Conservation (phyloP, 2,888 invertebrate species). For the Sminthurinus aureus region DNA sequence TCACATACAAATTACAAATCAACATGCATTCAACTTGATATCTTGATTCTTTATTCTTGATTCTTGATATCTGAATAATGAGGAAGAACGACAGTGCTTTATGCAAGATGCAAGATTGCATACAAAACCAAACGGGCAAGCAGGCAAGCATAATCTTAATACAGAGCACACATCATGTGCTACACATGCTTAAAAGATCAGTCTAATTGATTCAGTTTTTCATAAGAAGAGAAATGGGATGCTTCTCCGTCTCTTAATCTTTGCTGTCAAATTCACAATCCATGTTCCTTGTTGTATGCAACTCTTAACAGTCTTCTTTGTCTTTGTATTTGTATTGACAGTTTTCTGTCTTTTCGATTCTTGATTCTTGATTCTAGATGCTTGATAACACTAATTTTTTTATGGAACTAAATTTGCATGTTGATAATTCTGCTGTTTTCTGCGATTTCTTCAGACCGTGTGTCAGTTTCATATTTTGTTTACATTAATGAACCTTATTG, state of each 20-base stretch:
- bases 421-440: neutral
- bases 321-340: neutral
- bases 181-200: too few relatives aligned
- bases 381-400: neutral
- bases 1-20: too few relatives aligned
- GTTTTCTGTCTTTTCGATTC: neutral
- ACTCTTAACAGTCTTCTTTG: too few relatives aligned
- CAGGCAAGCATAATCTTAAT: neutral
- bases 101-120: too few relatives aligned
- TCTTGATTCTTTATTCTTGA: too few relatives aligned
- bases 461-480: neutral
- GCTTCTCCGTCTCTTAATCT: neutral
- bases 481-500: neutral
- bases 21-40: too few relatives aligned
- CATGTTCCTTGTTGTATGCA: too few relatives aligned
- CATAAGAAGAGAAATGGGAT: neutral
- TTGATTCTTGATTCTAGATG: neutral
- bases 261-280: slow-evolving; percentile 17
- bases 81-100: too few relatives aligned
- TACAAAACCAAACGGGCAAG: neutral
- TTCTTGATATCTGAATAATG: too few relatives aligned
- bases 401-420: neutral
- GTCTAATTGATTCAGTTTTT: neutral
- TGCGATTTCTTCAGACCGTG: neutral
- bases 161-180: too few relatives aligned